A percentile compares a stretch with the other conserved stretches of the same genome.
Conservation (phyloP, 2,797 vertebrate genomes). For the Monodelphis domestica region DNA sequence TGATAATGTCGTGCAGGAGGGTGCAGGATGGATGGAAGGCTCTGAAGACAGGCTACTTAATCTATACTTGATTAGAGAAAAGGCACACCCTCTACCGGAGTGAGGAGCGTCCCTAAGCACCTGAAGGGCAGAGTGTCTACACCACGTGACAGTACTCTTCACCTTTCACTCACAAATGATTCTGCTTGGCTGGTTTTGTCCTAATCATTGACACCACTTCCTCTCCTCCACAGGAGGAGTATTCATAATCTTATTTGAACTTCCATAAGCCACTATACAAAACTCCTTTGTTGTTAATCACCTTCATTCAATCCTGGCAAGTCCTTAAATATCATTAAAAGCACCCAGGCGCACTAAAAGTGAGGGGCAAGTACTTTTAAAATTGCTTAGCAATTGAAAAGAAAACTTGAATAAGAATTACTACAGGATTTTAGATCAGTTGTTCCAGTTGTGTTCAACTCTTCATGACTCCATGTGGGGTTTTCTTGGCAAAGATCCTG, state of each 20-base stretch:
- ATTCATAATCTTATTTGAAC: slow-evolving; percentile 15
- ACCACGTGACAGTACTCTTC: background rate
- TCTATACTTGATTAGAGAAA: background rate
- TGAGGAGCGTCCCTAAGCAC: rapidly evolving
- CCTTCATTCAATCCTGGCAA: background rate
- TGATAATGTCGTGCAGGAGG: background rate
- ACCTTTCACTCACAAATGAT: background rate
- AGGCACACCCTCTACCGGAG: background rate
- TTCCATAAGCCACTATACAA: slow-evolving; percentile 17
- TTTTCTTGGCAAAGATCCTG: too few species aligned
- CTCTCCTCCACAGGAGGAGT: slow-evolving; percentile 4
- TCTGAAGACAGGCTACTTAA: rapidly evolving
- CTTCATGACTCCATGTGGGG: too few species aligned
- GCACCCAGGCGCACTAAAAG: slow-evolving; percentile 1
- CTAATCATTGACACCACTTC: background rate
- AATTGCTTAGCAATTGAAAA: background rate
- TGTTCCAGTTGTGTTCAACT: too few species aligned
- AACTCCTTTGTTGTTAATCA: background rate
- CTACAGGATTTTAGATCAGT: background rate
- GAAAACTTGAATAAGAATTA: background rate
- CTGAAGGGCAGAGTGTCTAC: background rate
- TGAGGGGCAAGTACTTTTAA: background rate
- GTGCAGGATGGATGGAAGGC: background rate
- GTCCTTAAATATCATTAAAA: slow-evolving; percentile 13
- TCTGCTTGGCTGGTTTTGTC: background rate